Evolutionary conservation across 2,797 vertebrate genomes (phyloP).

Genomic region (Acipenser transmontanus): DNA sequence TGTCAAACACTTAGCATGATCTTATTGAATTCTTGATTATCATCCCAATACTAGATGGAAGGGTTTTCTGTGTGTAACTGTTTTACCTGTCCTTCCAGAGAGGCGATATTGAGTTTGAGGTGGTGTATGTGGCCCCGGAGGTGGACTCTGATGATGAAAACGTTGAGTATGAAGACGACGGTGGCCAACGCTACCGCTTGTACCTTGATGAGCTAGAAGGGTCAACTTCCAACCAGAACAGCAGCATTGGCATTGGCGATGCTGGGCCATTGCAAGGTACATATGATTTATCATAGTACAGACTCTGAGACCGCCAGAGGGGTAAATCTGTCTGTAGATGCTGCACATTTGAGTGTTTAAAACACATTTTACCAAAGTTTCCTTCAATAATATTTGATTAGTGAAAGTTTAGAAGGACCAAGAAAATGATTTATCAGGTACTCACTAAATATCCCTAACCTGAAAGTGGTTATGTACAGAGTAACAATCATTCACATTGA

Average conservation of each 20-base stretch:
- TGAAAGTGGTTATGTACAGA: too few species aligned
- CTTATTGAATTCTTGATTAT: too few species aligned
- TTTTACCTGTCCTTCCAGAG: constrained; percentile 51
- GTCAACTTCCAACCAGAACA: constrained; percentile 51
- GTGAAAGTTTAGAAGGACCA: too few species aligned
- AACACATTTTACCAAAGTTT: too few species aligned
- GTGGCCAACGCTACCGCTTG: constrained; percentile 89
- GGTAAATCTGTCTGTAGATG: background rate
- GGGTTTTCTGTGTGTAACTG: background rate
- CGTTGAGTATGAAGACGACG: constrained; percentile 95
- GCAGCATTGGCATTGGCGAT: constrained; percentile 42
- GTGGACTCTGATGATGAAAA: constrained; percentile 98
- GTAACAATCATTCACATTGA: too few species aligned
- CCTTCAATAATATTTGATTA: too few species aligned
- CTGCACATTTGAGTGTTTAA: too few species aligned
- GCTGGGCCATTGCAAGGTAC: constrained; percentile 75
- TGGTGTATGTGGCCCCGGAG: constrained; percentile 96
- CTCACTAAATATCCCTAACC: background rate
- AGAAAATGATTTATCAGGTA: background rate
- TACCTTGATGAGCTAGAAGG: constrained; percentile 90
- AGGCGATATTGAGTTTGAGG: constrained; percentile 96
- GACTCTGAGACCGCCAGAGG: too few species aligned
- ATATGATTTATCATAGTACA: constrained; percentile 2
- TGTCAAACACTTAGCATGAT: too few species aligned
- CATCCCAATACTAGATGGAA: too few species aligned